Conservation (phyloP, 2,113 vertebrate genomes). For the Brachyistius frenatus region DNA sequence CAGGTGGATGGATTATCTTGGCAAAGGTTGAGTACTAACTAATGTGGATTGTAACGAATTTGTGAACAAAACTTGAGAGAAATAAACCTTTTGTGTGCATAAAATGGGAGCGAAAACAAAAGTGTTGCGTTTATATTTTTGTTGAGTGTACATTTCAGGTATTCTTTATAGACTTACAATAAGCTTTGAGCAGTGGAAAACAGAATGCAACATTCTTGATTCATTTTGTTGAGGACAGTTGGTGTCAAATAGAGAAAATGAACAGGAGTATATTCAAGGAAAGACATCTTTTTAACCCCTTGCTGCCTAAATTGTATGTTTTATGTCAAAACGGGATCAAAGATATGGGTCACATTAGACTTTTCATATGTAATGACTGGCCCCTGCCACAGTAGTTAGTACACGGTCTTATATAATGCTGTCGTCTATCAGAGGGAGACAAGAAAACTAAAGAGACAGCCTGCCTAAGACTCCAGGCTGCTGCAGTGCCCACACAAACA, state of each 20-base stretch:
- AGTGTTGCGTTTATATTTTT: too few species aligned
- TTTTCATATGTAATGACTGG: neutral
- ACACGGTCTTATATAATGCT: constrained; percentile 61
- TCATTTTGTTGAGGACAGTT: neutral
- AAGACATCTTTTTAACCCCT: neutral
- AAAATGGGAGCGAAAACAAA: too few species aligned
- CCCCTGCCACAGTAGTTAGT: constrained; percentile 20
- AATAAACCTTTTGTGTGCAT: too few species aligned
- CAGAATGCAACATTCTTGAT: neutral
- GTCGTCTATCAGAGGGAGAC: constrained; percentile 47
- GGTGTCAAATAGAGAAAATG: neutral
- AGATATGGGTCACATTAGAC: constrained; percentile 16
- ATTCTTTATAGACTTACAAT: neutral
- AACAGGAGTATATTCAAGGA: neutral
- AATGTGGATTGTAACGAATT: too few species aligned
- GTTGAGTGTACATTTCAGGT: neutral
- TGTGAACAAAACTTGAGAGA: too few species aligned
- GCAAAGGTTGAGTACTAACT: too few species aligned
- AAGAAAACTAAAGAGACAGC: constrained; percentile 65
- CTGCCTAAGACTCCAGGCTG: constrained; percentile 48
- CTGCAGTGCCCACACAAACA: neutral
- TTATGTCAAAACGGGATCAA: neutral
- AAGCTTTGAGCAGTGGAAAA: neutral
- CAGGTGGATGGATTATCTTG: too few species aligned
- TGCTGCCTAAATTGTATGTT: constrained; percentile 11